These are phyloP conservation scores for Phenganax marumi DNA, from an alignment of 92 coral and sea anemone species.

Conservation along the genomic window DNA sequence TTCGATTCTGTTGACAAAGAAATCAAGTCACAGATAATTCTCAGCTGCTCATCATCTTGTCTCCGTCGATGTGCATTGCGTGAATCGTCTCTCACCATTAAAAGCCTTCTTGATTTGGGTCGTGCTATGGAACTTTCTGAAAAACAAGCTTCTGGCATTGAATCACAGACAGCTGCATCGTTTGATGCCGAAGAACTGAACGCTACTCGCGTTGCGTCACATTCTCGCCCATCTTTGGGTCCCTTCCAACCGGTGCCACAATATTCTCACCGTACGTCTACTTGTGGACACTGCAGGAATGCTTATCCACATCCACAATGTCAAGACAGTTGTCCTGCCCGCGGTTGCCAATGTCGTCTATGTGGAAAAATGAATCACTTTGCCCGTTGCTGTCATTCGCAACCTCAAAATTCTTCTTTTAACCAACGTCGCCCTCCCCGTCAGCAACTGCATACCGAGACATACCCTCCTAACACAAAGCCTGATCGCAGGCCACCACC, in stretches of 20 bases:
- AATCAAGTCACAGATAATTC: conserved; percentile 28
- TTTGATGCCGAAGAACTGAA: neutral
- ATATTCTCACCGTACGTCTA: neutral
- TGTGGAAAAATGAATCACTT: neutral
- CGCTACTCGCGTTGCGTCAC: neutral
- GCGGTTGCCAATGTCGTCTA: neutral
- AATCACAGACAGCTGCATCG: neutral
- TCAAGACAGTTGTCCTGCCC: neutral
- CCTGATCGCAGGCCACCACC: too few relatives aligned
- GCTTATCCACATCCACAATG: neutral
- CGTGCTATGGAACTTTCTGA: conserved; percentile 52
- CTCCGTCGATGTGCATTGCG: conserved; percentile 19
- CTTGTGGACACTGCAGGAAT: conserved; percentile 6
- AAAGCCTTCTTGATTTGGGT: conserved; percentile 47
- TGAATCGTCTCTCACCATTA: conserved; percentile 36
- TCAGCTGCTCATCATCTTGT: conserved; percentile 21
- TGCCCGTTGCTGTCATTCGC: too few relatives aligned
- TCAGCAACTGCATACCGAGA: neutral
- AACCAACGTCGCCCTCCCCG: neutral
- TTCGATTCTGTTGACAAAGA: conserved; percentile 20
- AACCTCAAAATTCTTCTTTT: too few relatives aligned
- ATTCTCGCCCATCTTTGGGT: neutral
- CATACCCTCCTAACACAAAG: neutral
- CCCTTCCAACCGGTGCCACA: neutral
- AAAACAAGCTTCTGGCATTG: conserved; percentile 36